Base-by-base conservation (phyloP, 2,797 vertebrate species). In the Chlorospingus semifuscus region DNA sequence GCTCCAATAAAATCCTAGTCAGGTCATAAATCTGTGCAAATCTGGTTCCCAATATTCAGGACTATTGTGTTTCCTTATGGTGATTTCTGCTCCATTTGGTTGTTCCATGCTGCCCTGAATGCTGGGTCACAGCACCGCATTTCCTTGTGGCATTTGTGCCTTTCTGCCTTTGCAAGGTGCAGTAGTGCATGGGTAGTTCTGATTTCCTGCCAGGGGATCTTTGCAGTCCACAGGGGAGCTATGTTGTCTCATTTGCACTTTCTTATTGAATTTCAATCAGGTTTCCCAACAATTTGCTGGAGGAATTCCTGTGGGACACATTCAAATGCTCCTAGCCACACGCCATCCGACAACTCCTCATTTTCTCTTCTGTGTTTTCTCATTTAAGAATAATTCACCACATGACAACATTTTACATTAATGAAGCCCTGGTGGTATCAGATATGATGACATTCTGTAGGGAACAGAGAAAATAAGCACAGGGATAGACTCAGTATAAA, bases 361-460 rank as follows among this genome's bases (percentile, higher is more conserved):
- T 94, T 94, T 92, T 94, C 92, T 95, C 88, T 44, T 86, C 87
- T 94, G 46, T 91, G 52, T 94, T 91, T 83, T 86, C 72, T 78
- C 92, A 46, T 59, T 83, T 94, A 61, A 75, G 87, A 89, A 66
- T 88, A 89, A 96, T 81, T 95, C 87, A 63, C 89, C 71, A 82
- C 88, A 19, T 59, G 87, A 93, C 87, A 81, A 86, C 69, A 29
- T 86, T 95, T 87, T 96, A 83, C 86, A 84, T 94, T 96, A 96
- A 97, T 89, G 95, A 97, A 93, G 81, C 88, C 94, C 95, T 95
- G 49, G 80, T 79, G 92, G 79, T 75, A 83, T 76, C 65, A 91
- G 74, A 70, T 63, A 59, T 63, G 89, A 81, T 89, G 88, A 66
- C 18, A 22, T 69, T 86, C 93, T 84, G 86, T 53, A 39, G 89